phyloP scores from a whole-genome alignment of 2,113 vertebrate species.

The Circaetus gallicus region DNA sequence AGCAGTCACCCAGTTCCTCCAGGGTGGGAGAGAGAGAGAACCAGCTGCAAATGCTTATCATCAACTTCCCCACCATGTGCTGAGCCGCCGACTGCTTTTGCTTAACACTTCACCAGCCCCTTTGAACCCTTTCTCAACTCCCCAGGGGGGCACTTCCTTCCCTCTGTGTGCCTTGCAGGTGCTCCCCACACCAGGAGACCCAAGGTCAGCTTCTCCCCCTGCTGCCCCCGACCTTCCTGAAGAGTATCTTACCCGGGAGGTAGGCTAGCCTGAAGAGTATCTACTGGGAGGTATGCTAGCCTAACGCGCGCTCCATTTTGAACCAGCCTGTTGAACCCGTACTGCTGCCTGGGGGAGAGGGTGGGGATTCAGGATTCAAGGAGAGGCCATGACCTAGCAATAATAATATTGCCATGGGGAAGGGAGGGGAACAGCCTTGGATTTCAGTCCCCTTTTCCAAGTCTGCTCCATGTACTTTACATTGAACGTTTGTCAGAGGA shows the following conservation, averaged over 20 bases:
- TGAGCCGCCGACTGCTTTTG: background rate
- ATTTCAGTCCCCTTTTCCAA: background rate
- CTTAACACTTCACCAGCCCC: background rate
- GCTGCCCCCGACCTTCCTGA: background rate
- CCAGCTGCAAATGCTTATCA: slow-evolving; percentile 29
- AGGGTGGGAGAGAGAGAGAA: background rate
- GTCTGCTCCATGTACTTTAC: background rate
- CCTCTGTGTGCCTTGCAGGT: background rate
- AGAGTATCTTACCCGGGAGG: background rate
- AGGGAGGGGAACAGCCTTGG: background rate
- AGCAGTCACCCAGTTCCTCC: background rate
- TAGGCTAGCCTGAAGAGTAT: background rate
- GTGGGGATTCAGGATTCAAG: background rate
- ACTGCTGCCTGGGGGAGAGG: slow-evolving; percentile 11
- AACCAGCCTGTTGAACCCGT: slow-evolving; percentile 16
- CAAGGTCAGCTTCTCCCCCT: background rate
- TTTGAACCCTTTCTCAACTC: background rate
- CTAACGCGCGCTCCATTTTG: background rate
- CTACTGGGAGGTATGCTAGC: background rate
- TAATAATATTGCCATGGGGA: background rate
- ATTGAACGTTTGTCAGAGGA: background rate
- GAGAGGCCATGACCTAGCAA: slow-evolving; percentile 27
- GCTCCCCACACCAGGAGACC: background rate
- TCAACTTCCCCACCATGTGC: background rate
- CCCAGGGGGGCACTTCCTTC: background rate